These are phyloP conservation scores for Chaitophorus viminalis DNA, from an alignment of 2,888 invertebrate species.

Conservation along the genomic window DNA sequence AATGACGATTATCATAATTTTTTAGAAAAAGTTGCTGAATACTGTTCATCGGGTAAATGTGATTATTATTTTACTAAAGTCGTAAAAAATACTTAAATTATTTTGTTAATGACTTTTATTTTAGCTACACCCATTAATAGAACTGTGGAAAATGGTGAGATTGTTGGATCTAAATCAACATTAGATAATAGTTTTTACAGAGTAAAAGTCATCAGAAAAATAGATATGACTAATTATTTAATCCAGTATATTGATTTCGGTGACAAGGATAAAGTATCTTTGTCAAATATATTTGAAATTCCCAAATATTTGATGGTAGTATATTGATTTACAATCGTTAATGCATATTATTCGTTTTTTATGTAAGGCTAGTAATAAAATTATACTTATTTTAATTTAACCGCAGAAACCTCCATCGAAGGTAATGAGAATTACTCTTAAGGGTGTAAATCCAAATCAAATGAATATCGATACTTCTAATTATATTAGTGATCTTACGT, in stretches of 20 bases:
- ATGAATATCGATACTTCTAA: constrained; percentile 8
- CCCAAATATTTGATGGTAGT: constrained; percentile 41
- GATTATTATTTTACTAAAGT: too few relatives aligned
- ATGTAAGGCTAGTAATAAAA: neutral
- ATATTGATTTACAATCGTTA: neutral
- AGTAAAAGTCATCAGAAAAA: constrained; percentile 46
- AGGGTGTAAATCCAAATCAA: neutral
- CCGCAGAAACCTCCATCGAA: constrained; percentile 27
- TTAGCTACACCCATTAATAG: constrained; percentile 37
- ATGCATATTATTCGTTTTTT: neutral
- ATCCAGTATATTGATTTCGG: constrained; percentile 51
- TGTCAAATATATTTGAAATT: constrained; percentile 39
- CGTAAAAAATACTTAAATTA: too few relatives aligned
- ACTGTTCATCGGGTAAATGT: too few relatives aligned
- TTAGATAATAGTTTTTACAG: constrained; percentile 35
- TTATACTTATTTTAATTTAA: neutral
- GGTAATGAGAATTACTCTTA: constrained; percentile 29
- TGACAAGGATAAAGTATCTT: constrained; percentile 28
- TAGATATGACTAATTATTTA: neutral
- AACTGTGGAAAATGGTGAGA: constrained; percentile 36
- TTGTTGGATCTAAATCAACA: constrained; percentile 34
- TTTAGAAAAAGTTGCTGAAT: too few relatives aligned
- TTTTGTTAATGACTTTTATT: too few relatives aligned
- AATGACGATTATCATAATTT: too few relatives aligned
- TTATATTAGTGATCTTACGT: constrained; percentile 23